Conservation (phyloP, 2,797 vertebrate species). For the Pipistrellus pipistrellus region DNA sequence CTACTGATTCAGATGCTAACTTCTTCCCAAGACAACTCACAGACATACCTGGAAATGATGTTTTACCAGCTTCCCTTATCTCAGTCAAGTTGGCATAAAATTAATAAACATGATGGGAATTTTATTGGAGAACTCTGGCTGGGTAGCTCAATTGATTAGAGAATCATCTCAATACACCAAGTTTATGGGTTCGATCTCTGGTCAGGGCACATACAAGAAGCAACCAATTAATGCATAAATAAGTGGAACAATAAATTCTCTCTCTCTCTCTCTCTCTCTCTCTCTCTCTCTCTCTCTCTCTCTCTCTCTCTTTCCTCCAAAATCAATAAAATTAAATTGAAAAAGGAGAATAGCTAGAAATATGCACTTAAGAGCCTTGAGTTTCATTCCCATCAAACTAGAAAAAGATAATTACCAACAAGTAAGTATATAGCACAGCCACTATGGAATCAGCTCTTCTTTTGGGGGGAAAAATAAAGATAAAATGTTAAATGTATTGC, state of each 20-base stretch:
- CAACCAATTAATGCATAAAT: not conserved
- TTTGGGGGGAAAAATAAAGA: constrained; percentile 20
- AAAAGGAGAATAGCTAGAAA: not conserved
- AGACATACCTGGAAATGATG: not conserved
- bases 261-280: no score
- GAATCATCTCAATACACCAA: not conserved
- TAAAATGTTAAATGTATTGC: constrained; percentile 43
- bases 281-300: no score
- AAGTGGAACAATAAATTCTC: not conserved
- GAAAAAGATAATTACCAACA: not conserved
- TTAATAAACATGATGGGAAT: not conserved
- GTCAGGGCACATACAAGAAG: not conserved
- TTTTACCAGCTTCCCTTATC: not conserved
- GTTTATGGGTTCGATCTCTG: not conserved
- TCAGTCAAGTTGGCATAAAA: not conserved
- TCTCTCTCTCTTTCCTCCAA: no score
- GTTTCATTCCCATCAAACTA: constrained; percentile 28
- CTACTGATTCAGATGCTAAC: not conserved
- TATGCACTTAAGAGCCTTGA: not conserved
- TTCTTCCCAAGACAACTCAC: not conserved
- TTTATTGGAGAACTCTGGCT: not conserved
- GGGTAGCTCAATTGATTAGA: not conserved
- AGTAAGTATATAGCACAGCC: not conserved
- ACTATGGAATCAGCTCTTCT: not conserved
- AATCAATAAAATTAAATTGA: not conserved